Conservation (phyloP, 92 coral and sea anemone species). For the Epizoanthus scotinus region DNA sequence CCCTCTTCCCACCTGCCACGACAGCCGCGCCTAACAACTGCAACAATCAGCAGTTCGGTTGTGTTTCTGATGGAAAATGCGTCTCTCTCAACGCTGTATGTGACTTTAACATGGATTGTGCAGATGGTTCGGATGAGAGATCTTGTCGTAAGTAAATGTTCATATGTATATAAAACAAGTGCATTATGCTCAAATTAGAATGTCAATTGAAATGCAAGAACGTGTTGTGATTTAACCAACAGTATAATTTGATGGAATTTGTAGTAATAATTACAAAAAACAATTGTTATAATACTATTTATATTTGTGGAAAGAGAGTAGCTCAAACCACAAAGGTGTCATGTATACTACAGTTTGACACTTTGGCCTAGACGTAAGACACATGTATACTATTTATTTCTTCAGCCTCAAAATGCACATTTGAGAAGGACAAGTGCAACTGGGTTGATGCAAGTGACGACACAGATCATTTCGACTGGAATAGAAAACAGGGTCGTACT, state of each 20-base stretch:
- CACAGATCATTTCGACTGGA: slow-evolving; percentile 93
- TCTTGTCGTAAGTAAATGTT: slow-evolving; percentile 83
- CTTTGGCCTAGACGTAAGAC: too few relatives aligned
- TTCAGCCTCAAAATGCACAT: slow-evolving; percentile 81
- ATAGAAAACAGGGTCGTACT: slow-evolving; percentile 77
- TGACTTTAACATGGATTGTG: slow-evolving; percentile 89
- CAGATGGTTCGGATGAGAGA: slow-evolving; percentile 92
- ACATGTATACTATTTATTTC: background rate
- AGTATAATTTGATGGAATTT: too few relatives aligned
- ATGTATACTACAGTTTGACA: background rate
- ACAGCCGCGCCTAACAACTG: slow-evolving; percentile 92
- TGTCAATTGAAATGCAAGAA: too few relatives aligned
- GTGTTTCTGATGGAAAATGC: slow-evolving; percentile 80
- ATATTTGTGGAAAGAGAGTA: too few relatives aligned
- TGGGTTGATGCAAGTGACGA: slow-evolving; percentile 75
- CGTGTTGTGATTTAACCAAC: too few relatives aligned
- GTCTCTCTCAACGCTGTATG: slow-evolving; percentile 62
- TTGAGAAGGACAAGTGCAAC: slow-evolving; percentile 81
- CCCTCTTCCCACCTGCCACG: slow-evolving; percentile 73
- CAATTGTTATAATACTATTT: background rate
- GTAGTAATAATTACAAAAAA: background rate
- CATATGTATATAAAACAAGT: background rate
- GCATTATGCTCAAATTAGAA: background rate
- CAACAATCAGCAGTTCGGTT: slow-evolving; percentile 70
- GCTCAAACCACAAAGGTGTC: too few relatives aligned